Evolutionary conservation across 37 sponge, comb jelly and placozoan genomes (phyloP), one percentile per base, ranked within the genome.

Genomic region (Spongia lamella): DNA sequence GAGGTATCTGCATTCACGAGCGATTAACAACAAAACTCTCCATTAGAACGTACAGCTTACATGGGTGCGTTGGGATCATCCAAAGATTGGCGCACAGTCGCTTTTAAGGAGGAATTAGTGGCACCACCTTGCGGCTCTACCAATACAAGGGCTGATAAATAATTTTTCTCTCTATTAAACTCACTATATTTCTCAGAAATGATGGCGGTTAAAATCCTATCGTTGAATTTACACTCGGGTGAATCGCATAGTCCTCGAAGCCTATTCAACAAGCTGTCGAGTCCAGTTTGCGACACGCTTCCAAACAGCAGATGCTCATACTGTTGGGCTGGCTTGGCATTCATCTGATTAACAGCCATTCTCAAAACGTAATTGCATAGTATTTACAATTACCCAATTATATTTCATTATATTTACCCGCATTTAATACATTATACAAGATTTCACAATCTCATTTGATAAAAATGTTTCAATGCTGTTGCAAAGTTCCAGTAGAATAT

Each of bases 221-320:
- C 49, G 24, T 25, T 33, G 1, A 83, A 79, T 53, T 84, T 79
- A 26, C 24, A 49, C 22, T 79, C 78, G 33, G 89, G 73, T 13
- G 25, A 68, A 56, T 86, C 88, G 43, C 88, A 86, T 37, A 91
- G 74, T 6, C 92, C 92, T 52, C 92, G 53, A 37, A 91, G 71
- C 22, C 92, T 39, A 71, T 91, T 70, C 35, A 91, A 51, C 24
- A 91, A 77, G 16, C 78, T 16, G 33, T 40, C 59, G 11, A 80
- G 34, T 6, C 80, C 70, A 3, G 32, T 57, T 63, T 83, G 81
- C 19, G 79, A 36, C 0, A 89, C 80, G 64, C 90, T 75, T n/a
- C 90, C 90, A 53, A 79, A 84, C 51, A 89, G 55, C 37, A 89
- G 61, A 30, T 77, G 56, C 65, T 89, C 90, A 64, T 76, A 80